Evolutionary conservation across 2,888 invertebrate species (phyloP).

Genomic region (Heteromyza rotundicornis): DNA sequence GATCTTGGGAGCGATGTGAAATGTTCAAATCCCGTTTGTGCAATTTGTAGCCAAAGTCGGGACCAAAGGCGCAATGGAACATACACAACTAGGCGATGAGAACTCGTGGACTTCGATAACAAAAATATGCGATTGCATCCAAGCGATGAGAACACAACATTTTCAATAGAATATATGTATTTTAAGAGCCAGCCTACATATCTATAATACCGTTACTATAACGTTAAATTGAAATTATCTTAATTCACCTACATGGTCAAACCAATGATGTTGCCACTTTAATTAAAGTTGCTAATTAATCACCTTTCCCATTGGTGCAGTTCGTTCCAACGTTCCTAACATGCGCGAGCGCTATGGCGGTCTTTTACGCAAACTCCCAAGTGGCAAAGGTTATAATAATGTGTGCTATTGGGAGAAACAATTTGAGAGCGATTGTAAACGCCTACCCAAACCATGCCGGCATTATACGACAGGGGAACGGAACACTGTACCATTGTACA

Average conservation of each 20-base stretch:
- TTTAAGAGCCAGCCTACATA: no score
- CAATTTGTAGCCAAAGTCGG: constrained; percentile 5
- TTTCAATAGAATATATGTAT: no score
- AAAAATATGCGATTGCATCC: no score
- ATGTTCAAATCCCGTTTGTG: constrained; percentile 32
- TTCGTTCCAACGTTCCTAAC: no score
- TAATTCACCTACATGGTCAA: no score
- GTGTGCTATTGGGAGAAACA: not conserved
- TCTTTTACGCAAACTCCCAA: constrained; percentile 24
- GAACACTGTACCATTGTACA: constrained; percentile 20
- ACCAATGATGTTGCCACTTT: no score
- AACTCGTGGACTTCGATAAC: not conserved
- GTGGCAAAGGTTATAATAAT: not conserved
- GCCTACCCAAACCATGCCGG: not conserved
- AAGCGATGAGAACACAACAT: no score
- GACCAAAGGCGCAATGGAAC: no score
- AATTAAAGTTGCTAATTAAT: no score
- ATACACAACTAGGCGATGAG: not conserved
- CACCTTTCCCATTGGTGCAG: no score
- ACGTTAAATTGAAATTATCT: no score
- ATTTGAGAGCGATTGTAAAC: not conserved
- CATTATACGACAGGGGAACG: constrained; percentile 9
- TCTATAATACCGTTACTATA: no score
- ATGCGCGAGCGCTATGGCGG: constrained; percentile 23
- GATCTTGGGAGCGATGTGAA: constrained; percentile 45